Conservation (phyloP, 1,140 invertebrate species). For the Drosophila fuyamai region DNA sequence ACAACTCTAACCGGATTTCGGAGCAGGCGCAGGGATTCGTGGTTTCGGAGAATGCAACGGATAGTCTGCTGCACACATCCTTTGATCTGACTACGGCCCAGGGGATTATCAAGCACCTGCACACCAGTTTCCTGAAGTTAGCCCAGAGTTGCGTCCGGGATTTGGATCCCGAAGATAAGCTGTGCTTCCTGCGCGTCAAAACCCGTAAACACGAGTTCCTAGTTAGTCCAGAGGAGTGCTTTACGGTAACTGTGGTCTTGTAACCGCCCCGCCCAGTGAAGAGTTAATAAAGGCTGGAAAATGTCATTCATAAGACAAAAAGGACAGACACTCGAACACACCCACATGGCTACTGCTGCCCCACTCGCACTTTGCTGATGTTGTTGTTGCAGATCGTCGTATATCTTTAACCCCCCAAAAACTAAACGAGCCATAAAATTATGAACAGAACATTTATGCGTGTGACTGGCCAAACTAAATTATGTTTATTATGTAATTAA, state of each 20-base stretch:
- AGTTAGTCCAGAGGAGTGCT: constrained; percentile 55
- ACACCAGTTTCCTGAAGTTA: constrained; percentile 30
- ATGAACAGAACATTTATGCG: constrained; percentile 50
- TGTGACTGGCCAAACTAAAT: constrained; percentile 71
- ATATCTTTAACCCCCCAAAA: constrained; percentile 57
- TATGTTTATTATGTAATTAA: constrained; percentile 82
- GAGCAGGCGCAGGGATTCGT: constrained; percentile 57
- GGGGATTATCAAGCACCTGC: constrained; percentile 50
- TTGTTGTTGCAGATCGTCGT: constrained; percentile 41
- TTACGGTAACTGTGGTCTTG: constrained; percentile 60
- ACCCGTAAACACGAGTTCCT: constrained; percentile 68
- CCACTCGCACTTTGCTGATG: neutral
- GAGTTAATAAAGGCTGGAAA: constrained; percentile 14
- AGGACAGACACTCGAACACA: neutral
- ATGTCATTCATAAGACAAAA: neutral
- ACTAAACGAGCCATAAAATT: constrained; percentile 80
- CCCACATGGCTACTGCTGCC: constrained; percentile 2
- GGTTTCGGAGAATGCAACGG: constrained; percentile 47
- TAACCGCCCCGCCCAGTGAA: constrained; percentile 2
- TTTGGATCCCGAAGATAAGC: constrained; percentile 48
- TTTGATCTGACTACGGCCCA: constrained; percentile 60
- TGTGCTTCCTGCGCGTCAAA: constrained; percentile 48
- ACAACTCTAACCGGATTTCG: constrained; percentile 55
- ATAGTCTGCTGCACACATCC: constrained; percentile 44
- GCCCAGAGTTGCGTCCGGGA: constrained; percentile 68